Percentiles rank a stretch among this genome's conserved stretches.
These are phyloP conservation scores for Phallusia fumigata DNA, from an alignment of 23 tunicate species.

Conservation along the genomic window DNA sequence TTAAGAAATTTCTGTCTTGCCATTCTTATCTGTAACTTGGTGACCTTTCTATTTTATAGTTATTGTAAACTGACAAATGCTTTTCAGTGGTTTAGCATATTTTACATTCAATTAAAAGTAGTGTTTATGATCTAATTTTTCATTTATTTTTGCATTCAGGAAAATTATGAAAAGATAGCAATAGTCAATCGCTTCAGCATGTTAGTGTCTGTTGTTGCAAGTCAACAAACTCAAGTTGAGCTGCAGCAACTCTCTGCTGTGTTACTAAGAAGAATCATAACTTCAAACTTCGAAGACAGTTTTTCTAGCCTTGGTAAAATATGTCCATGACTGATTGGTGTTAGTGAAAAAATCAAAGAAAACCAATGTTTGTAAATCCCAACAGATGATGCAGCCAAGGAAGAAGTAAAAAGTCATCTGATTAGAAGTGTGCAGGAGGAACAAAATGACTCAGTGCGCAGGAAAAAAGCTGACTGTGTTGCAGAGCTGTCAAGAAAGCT, in stretches of 20 bases:
- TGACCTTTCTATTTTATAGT: too few relatives aligned
- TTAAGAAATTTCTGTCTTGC: too few relatives aligned
- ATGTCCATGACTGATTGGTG: too few relatives aligned
- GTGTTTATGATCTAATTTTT: too few relatives aligned
- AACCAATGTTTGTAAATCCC: too few relatives aligned
- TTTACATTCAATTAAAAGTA: too few relatives aligned
- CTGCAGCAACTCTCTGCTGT: constrained; percentile 46
- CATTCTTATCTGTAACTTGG: too few relatives aligned
- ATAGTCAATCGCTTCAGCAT: constrained; percentile 2
- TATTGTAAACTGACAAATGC: too few relatives aligned
- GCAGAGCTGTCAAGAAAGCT: constrained; percentile 80
- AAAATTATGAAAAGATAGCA: constrained; percentile 37
- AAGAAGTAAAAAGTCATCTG: constrained; percentile 35
- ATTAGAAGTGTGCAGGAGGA: constrained; percentile 36
- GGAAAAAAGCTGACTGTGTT: constrained; percentile 72
- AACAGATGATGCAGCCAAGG: constrained; percentile 46
- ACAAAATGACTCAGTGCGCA: constrained; percentile 36
- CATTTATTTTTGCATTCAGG: constrained; percentile 19
- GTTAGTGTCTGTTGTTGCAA: constrained; percentile 23
- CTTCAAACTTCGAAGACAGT: constrained; percentile 50
- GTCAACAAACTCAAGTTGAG: constrained; percentile 13
- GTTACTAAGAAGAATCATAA: constrained; percentile 49
- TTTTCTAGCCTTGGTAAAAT: constrained; percentile 39
- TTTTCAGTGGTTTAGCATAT: too few relatives aligned
- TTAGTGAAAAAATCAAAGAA: too few relatives aligned